A percentile compares a stretch with the other conserved stretches of the same genome.
phyloP scores from a whole-genome alignment of 1,140 invertebrate species.

The Antheraea mylitta region DNA sequence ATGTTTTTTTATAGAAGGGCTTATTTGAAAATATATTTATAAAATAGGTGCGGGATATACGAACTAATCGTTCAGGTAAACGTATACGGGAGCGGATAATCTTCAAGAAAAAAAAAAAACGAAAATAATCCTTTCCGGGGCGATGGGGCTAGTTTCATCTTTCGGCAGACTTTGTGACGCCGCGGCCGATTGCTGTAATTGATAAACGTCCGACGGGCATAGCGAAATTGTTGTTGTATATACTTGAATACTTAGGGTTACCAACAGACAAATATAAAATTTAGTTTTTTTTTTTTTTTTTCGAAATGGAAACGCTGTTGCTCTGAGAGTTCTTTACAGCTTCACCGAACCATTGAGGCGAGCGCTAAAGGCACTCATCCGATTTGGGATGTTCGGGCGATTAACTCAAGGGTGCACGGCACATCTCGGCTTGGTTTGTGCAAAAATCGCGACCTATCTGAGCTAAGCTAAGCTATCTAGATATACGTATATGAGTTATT shows the following conservation, averaged over 20 bases:
- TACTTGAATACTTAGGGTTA: conserved; percentile 56
- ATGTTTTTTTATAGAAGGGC: too few species aligned
- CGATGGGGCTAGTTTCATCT: conserved; percentile 34
- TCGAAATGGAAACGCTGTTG: too few species aligned
- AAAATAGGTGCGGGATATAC: neutral
- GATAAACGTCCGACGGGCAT: conserved; percentile 49
- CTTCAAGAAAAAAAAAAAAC: conserved; percentile 56
- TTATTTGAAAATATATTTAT: neutral
- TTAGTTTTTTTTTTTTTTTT: neutral
- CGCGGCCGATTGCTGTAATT: conserved; percentile 45
- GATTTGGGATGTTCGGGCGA: too few species aligned
- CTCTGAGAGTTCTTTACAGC: too few species aligned
- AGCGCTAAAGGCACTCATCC: too few species aligned
- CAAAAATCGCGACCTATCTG: too few species aligned
- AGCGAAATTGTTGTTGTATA: conserved; percentile 35
- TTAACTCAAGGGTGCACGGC: too few species aligned
- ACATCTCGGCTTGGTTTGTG: too few species aligned
- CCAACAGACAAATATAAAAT: neutral
- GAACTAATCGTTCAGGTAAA: conserved; percentile 27
- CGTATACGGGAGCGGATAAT: conserved; percentile 37
- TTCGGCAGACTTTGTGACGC: conserved; percentile 74
- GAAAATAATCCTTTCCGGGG: conserved; percentile 66
- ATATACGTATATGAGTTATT: too few species aligned
- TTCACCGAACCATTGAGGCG: too few species aligned
- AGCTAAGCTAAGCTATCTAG: too few species aligned